Evolutionary conservation across 2,797 vertebrate genomes (phyloP).

Genomic region (Adrianichthys oophorus): DNA sequence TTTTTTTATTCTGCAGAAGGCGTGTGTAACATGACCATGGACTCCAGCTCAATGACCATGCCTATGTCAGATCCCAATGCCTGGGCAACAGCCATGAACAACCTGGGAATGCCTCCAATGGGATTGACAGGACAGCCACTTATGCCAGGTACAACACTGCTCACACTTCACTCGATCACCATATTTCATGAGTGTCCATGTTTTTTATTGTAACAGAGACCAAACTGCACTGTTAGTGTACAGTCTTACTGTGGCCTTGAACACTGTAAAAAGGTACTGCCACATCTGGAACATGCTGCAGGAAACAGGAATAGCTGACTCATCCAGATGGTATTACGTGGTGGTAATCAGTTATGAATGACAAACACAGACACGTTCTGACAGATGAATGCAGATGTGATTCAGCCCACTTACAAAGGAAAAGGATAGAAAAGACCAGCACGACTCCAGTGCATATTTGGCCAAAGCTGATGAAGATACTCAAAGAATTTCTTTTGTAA

Average conservation of each 20-base stretch:
- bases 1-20: conserved; percentile 76
- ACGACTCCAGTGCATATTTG: too few relatives aligned
- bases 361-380: conserved; percentile 10
- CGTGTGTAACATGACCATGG: conserved; percentile 85
- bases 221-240: not conserved
- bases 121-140: conserved; percentile 89
- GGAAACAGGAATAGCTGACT: conserved; percentile 40
- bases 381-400: conserved; percentile 14
- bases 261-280: conserved; percentile 5
- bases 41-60: conserved; percentile 87
- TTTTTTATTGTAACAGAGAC: not conserved
- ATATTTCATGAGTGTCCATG: not conserved
- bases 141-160: conserved; percentile 82
- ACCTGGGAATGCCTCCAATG: conserved; percentile 91
- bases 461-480: too few relatives aligned
- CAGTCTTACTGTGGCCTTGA: conserved; percentile 6
- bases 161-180: not conserved
- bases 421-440: too few relatives aligned
- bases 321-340: conserved; percentile 28
- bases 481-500: too few relatives aligned
- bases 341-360: conserved; percentile 39
- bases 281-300: conserved; percentile 16
- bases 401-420: not conserved
- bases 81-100: conserved; percentile 96
- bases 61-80: conserved; percentile 90